phyloP scores from a whole-genome alignment of 1,140 invertebrate species.

The Arion vulgaris region DNA sequence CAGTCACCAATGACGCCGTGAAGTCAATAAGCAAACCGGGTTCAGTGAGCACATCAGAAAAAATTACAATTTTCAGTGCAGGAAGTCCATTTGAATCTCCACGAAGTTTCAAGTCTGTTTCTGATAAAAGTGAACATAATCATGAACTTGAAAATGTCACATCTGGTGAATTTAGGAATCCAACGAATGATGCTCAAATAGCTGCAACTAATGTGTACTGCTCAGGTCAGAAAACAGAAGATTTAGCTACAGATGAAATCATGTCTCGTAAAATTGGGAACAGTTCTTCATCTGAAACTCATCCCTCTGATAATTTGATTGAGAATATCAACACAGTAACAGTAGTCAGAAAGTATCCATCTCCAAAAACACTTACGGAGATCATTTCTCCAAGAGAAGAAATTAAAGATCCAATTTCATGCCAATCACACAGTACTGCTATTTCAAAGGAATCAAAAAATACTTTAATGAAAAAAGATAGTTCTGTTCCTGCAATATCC shows the following conservation, averaged over 20 bases:
- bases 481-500: not conserved
- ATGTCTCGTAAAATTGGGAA: not conserved
- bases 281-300: not conserved
- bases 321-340: not conserved
- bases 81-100: conserved; percentile 35
- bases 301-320: not conserved
- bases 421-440: not conserved
- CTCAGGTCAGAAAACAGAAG: not conserved
- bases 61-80: not conserved
- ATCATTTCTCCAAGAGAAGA: not conserved
- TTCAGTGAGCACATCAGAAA: not conserved
- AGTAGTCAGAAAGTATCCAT: not conserved
- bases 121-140: not conserved
- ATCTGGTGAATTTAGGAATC: not conserved
- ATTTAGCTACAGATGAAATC: conserved; percentile 10
- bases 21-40: not conserved
- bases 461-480: not conserved
- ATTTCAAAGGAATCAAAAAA: not conserved
- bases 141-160: not conserved
- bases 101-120: not conserved
- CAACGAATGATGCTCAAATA: not conserved
- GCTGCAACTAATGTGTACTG: not conserved
- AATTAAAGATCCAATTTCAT: not conserved
- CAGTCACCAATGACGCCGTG: conserved; percentile 17
- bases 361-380: not conserved